phyloP scores from a whole-genome alignment of 2,797 vertebrate species.

The Spinus pinus region DNA sequence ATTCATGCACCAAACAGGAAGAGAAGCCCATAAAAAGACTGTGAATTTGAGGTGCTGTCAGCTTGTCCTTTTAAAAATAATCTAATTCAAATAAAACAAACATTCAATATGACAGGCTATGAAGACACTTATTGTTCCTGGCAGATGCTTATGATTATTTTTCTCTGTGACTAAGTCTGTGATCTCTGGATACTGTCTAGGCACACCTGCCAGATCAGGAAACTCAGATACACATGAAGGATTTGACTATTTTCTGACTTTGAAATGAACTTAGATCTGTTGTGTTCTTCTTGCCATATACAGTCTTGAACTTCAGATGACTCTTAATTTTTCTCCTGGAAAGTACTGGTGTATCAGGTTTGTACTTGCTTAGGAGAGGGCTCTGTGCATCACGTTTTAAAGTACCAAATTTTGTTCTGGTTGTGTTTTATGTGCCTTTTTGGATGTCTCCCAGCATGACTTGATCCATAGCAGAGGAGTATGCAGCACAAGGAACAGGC shows the following conservation, averaged over 20 bases:
- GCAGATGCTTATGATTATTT: conserved; percentile 26
- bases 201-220: conserved; percentile 18
- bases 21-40: neutral
- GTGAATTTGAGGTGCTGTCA: conserved; percentile 22
- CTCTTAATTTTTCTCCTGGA: neutral
- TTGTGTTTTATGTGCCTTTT: neutral
- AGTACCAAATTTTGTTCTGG: neutral
- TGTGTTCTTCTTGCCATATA: neutral
- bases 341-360: neutral
- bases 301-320: conserved; percentile 10
- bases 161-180: neutral
- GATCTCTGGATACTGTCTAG: conserved; percentile 36
- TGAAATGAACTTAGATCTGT: neutral
- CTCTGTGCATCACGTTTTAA: neutral
- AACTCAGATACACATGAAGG: neutral
- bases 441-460: neutral
- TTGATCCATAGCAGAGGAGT: neutral
- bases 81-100: neutral
- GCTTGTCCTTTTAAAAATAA: neutral
- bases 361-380: neutral
- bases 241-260: neutral
- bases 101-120: neutral
- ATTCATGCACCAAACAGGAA: conserved; percentile 18
- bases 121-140: conserved; percentile 17
- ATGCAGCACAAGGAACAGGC: neutral